Evolutionary conservation across 2,888 invertebrate species (phyloP), one percentile per base, ranked within the genome.

Genomic region (Fragum fragum): DNA sequence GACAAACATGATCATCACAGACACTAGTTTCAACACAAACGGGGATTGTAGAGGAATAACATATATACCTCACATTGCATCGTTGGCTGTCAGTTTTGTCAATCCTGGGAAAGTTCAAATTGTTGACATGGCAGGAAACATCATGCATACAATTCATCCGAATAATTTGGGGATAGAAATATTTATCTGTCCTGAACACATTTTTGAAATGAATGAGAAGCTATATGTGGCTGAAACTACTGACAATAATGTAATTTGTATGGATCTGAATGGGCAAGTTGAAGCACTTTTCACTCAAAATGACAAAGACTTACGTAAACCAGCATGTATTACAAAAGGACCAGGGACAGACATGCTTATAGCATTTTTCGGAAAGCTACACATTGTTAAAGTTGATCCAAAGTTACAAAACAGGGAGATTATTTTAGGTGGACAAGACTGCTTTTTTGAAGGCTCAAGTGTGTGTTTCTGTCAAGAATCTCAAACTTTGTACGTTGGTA

Each of bases 201-300:
- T 57, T 23, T 9, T 47, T 18, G 23, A 57, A 57, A 57, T 57
- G 57, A 23, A 57, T 23, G 57, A 57, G n/a, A 57, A 57, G 26
- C 14, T 57, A 11, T 57, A 57, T 23, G 23, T 57, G 23, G 23
- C 57, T 18, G 57, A 57, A 2, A 11, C 11, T 7, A 6, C 3
- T 26, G 26, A 26, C 2, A 7, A 26, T 5, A 57, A 23, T 9
- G 57, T 57, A 3, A 26, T 23, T 3, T 23, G 23, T 57, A 57
- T 57, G 21, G 57, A 57, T 57, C 23, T 57, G 26, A 26, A 57
- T 26, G 57, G 57, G n/a, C 2, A 57, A 26, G 23, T 57, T 57
- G 21, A 26, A 14, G 9, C 57, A 57, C 3, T 14, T 23, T 23
- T 26, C 26, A 23, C n/a, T 6, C 23, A n/a, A 5, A 3, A 57